Evolutionary conservation across 2,797 vertebrate species (phyloP), one percentile per base, ranked within the genome.

Genomic region (Sternarchorhynchus goeldii): DNA sequence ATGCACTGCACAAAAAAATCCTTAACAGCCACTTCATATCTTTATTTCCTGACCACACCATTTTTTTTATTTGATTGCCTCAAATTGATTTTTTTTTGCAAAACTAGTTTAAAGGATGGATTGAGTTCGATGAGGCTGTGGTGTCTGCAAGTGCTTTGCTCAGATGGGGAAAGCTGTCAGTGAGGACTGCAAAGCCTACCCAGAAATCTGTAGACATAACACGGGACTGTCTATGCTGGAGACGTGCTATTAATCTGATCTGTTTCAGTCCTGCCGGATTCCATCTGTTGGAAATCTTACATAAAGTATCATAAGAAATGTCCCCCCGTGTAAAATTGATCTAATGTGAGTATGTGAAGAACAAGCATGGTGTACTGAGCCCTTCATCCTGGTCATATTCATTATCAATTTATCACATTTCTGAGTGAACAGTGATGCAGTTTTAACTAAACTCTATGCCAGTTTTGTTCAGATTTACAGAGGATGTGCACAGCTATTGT

Each of bases 141-240:
- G 66, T 75, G 59, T 72, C 39, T 64, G 55, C 3, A 20, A 66
- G 41, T 4, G 66, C 66, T 53, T 16, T 7, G 60, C 63, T 79
- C 81, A 82, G 76, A 82, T 82, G 81, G 72, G 72, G 31, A 66
- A 82, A 75, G 65, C 81, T 76, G 79, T 82, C 81, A 78, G 81
- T 65, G 71, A 71, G 59, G 76, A 50, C 53, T 29, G 56, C 67
- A 39, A 53, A 75, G 81, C 81, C 76, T 75, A 79, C 14, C 53
- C 20, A 71, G 36, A 67, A 82, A 17, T 78, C 76, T 53, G 72
- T 12, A 75, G 76, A 70, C 60, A 71, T 18, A 71, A 72, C 76
- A 17, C 71, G 71, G 76, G 66, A 25, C 81, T 76, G 55, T 78
- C 18, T 45, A 66, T 69, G 70, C 34, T 66, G 72, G 29, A 75